A percentile compares a stretch with the other conserved stretches of the same genome.
Evolutionary conservation across 2,113 vertebrate species (phyloP).

Genomic region (Bufo bufo): DNA sequence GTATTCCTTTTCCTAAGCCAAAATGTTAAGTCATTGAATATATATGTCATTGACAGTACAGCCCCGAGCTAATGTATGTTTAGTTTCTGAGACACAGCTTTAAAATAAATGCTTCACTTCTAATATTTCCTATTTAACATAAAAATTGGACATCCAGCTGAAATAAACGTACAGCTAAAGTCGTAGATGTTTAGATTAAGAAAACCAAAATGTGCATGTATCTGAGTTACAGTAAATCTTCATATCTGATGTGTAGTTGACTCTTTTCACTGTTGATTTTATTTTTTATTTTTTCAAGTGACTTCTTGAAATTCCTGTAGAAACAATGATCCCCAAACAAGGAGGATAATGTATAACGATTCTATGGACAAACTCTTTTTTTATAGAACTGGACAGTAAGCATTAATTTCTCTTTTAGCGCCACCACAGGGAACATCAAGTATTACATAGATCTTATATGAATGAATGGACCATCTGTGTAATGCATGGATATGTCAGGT

Average conservation of each 20-base stretch:
- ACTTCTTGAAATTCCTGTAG: not conserved
- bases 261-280: constrained; percentile 10
- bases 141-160: constrained; percentile 28
- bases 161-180: not conserved
- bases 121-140: constrained; percentile 55
- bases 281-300: not conserved
- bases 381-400: not conserved
- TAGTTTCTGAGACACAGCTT: not conserved
- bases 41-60: constrained; percentile 27
- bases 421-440: not conserved
- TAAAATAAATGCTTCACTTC: constrained; percentile 37
- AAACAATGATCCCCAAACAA: not conserved
- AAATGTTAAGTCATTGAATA: not conserved
- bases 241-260: not conserved
- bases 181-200: constrained; percentile 18
- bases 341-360: not conserved
- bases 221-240: not conserved
- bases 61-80: constrained; percentile 13
- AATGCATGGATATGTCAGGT: not conserved
- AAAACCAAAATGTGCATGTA: not conserved
- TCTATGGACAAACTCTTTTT: not conserved
- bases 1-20: not conserved
- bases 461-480: not conserved
- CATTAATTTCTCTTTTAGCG: not conserved
- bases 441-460: not conserved